Evolutionary conservation across 2,113 vertebrate species (phyloP), one percentile per base, ranked within the genome.

Genomic region (Phalacrocorax pelagicus): DNA sequence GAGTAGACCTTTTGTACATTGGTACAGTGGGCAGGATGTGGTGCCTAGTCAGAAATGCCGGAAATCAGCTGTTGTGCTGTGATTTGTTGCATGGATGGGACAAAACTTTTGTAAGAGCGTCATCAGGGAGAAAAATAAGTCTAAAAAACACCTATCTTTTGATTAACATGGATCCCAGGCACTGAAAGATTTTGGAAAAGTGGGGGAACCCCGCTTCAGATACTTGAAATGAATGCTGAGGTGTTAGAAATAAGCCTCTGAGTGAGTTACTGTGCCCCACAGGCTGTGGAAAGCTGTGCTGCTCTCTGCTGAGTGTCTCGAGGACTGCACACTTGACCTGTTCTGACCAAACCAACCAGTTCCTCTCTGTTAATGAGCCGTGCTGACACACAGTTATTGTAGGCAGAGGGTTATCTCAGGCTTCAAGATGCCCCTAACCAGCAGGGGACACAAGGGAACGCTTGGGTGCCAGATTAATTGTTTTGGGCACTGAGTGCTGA

Each of bases 381-480:
- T 12, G 21, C 30, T 81, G 27, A 20, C 63, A 40, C 24, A 5
- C 32, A 36, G 23, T 34, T 30, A 7, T 1, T 66, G 58, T 36
- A 59, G 84, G 65, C 63, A 70, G 22, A 47, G 47, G 38, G 10
- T 27, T 77, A 20, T 72, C 67, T 40, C 77, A 44, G n/a, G 30
- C 55, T 81, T 15, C 13, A 79, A 57, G 29, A n/a, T 59, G 42
- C 30, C 29, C 11, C 1, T 6, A 18, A 18, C 22, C 7, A 12
- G 65, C 51, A 86, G 21, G 36, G 42, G n/a, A 36, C 1, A 1
- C 17, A 15, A 61, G 23, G 42, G 52, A 89, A 15, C 0, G 0
- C 29, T 38, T 54, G 29, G 42, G 46, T 81, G 61, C 42, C 61
- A 59, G 42, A 58, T 71, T n/a, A 62, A 66, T 88, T 70, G n/a